phyloP scores from a whole-genome alignment of 2,113 vertebrate species.

The Catharus fuscescens region DNA sequence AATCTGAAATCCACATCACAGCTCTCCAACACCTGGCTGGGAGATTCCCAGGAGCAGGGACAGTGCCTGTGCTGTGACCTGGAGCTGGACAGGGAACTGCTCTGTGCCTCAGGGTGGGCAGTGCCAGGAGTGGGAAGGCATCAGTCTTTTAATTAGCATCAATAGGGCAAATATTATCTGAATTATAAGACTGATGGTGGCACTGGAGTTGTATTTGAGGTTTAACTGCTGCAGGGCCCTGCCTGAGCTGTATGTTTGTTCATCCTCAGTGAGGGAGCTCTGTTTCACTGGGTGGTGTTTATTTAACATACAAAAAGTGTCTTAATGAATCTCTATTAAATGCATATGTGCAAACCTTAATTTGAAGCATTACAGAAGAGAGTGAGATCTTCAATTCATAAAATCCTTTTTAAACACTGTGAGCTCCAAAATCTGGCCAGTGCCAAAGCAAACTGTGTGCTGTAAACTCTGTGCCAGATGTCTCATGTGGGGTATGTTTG shows the following conservation, averaged over 20 bases:
- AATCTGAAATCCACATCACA: rapidly evolving
- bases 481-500: constrained; percentile 25
- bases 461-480: constrained; percentile 39
- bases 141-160: not conserved
- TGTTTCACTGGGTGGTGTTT: constrained; percentile 8
- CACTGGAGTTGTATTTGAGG: not conserved
- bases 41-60: not conserved
- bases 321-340: constrained; percentile 57
- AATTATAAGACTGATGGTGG: not conserved
- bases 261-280: constrained; percentile 1
- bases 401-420: constrained; percentile 40
- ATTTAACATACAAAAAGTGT: constrained; percentile 54
- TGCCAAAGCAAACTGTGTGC: constrained; percentile 64
- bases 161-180: constrained; percentile 5
- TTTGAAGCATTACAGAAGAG: constrained; percentile 43
- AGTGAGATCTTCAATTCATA: constrained; percentile 37
- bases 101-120: not conserved
- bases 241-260: constrained; percentile 1
- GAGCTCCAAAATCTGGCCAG: not conserved
- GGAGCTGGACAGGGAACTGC: not conserved
- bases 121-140: not conserved
- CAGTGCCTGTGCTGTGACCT: not conserved
- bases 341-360: constrained; percentile 61
- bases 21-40: not conserved
- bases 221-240: constrained; percentile 31